Percentiles rank a stretch among this genome's conserved stretches.
These are phyloP conservation scores for Ethmia dodecea DNA, from an alignment of 2,888 invertebrate genomes.

Conservation along the genomic window DNA sequence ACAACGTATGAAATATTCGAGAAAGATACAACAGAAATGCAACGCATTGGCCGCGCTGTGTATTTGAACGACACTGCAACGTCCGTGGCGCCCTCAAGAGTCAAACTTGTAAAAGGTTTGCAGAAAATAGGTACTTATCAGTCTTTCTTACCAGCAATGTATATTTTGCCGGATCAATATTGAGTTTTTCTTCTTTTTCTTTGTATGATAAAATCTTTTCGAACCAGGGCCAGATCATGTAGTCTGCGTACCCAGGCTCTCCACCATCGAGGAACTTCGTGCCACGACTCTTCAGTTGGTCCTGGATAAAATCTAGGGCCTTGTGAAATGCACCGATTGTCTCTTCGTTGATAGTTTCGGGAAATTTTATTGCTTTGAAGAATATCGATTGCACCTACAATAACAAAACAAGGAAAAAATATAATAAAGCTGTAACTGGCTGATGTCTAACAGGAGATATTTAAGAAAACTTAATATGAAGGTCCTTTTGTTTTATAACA, in stretches of 20 bases:
- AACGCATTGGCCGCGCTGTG: too few relatives aligned
- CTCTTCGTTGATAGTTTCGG: conserved; percentile 40
- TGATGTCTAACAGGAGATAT: too few relatives aligned
- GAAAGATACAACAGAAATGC: too few relatives aligned
- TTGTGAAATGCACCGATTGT: conserved; percentile 33
- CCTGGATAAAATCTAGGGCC: conserved; percentile 79
- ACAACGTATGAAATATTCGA: too few relatives aligned
- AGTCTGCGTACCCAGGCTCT: conserved; percentile 86
- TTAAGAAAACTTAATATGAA: too few relatives aligned
- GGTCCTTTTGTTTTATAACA: too few relatives aligned
- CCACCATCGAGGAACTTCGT: conserved; percentile 80
- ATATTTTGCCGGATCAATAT: conserved; percentile 75
- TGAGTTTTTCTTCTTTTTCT: conserved; percentile 61
- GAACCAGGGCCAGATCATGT: conserved; percentile 93
- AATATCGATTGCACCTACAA: conserved; percentile 32
- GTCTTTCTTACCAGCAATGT: conserved; percentile 44
- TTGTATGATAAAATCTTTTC: conserved; percentile 77
- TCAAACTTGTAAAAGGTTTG: too few relatives aligned
- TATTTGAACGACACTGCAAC: too few relatives aligned
- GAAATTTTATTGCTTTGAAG: conserved; percentile 34
- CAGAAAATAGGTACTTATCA: too few relatives aligned
- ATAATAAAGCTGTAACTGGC: too few relatives aligned
- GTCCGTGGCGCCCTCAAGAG: too few relatives aligned
- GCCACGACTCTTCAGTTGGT: conserved; percentile 77
- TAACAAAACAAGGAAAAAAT: too few relatives aligned